Conservation (phyloP, 92 coral and sea anemone genomes). For the Heteractis magnifica region DNA sequence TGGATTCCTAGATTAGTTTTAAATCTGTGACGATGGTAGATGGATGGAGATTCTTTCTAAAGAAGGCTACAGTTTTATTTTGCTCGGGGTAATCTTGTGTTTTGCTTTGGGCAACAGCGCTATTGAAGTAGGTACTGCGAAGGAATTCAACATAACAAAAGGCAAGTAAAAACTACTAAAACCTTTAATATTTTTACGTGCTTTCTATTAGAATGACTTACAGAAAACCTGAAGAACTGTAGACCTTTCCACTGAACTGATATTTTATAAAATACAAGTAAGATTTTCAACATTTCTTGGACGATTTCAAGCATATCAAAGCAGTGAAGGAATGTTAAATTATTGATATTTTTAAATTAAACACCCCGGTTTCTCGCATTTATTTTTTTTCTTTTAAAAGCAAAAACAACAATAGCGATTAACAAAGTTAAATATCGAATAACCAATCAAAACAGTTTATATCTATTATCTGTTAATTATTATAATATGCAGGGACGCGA, state of each 20-base stretch:
- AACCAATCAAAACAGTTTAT: neutral
- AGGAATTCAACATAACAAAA: conserved; percentile 2
- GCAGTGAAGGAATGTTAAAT: neutral
- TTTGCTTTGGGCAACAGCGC: neutral
- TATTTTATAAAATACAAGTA: neutral
- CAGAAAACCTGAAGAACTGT: neutral
- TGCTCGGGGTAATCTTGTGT: neutral
- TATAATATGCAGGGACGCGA: neutral
- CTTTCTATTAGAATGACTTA: neutral
- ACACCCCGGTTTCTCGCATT: neutral
- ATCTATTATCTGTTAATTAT: neutral
- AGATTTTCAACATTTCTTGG: neutral
- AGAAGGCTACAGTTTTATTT: neutral
- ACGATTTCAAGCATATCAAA: neutral
- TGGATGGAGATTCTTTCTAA: neutral
- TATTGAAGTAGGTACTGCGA: neutral
- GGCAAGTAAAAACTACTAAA: neutral
- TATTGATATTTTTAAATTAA: neutral
- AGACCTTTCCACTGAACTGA: neutral
- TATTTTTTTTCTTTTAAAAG: neutral
- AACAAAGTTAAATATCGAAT: neutral
- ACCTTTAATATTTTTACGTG: neutral
- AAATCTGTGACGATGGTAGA: neutral
- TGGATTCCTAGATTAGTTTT: neutral
- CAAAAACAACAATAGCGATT: neutral